Evolutionary conservation across 2,888 invertebrate species (phyloP).

Genomic region (Lasioglossum leucozonium): DNA sequence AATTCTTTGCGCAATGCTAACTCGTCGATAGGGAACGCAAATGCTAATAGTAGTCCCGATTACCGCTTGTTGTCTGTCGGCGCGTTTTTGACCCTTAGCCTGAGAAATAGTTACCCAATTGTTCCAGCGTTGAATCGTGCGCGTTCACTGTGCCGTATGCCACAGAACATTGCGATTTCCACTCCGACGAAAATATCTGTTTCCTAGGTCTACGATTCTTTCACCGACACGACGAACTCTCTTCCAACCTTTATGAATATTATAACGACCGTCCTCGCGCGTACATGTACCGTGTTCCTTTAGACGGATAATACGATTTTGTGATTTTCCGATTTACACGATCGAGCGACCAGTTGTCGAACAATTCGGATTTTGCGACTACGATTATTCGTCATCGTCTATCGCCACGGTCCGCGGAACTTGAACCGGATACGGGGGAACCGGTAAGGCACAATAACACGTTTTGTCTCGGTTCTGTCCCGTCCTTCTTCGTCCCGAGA

Average conservation of each 20-base stretch:
- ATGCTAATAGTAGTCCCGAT: background rate
- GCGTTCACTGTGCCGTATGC: background rate
- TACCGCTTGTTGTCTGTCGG: slow-evolving; percentile 3
- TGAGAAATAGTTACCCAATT: background rate
- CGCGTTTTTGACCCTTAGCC: slow-evolving; percentile 2
- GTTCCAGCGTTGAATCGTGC: background rate
- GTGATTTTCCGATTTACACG: background rate
- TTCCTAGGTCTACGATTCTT: background rate
- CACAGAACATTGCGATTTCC: background rate
- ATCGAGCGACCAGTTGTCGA: background rate
- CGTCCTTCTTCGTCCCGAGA: slow-evolving; percentile 4
- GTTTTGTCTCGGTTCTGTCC: slow-evolving; percentile 30
- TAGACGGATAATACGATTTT: too few relatives aligned
- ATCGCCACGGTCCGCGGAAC: slow-evolving; percentile 7
- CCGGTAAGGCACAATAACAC: slow-evolving; percentile 60
- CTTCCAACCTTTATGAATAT: background rate
- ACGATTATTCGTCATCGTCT: slow-evolving; percentile 56
- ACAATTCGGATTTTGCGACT: slow-evolving; percentile 3
- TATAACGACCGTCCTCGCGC: too few relatives aligned
- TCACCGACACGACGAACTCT: background rate
- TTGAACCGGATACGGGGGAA: slow-evolving; percentile 29
- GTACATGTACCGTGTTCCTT: too few relatives aligned
- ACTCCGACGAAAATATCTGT: background rate
- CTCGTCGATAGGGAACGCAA: background rate
- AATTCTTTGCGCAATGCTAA: slow-evolving; percentile 27